phyloP scores from a whole-genome alignment of 2,888 invertebrate species.

The Dicycla oo region DNA sequence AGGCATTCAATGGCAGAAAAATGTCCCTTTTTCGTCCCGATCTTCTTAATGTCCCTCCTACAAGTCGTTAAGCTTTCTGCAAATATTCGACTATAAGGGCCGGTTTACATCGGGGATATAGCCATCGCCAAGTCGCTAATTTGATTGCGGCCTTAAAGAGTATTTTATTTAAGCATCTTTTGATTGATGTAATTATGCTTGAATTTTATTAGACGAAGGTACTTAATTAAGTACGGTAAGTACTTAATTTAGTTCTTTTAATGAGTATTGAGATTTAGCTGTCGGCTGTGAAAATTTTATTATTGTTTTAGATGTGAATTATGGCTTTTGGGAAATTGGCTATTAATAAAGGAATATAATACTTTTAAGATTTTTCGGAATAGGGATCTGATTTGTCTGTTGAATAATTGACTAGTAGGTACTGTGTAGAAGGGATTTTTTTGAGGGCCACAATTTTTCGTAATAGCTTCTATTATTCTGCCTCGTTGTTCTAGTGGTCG shows the following conservation, averaged over 20 bases:
- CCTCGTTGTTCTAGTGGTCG: no score
- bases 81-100: conserved; percentile 59
- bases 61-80: conserved; percentile 64
- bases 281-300: not conserved
- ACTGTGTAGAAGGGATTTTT: not conserved
- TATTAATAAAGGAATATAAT: no score
- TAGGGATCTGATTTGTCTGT: not conserved
- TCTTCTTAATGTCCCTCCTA: conserved; percentile 70
- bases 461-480: no score
- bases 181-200: conserved; percentile 52
- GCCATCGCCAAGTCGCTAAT: conserved; percentile 35
- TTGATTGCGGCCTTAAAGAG: conserved; percentile 41
- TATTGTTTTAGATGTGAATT: not conserved
- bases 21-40: conserved; percentile 67
- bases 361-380: no score
- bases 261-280: conserved; percentile 20
- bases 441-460: no score
- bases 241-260: conserved; percentile 29
- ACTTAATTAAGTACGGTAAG: conserved; percentile 25
- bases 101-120: conserved; percentile 22
- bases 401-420: no score
- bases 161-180: conserved; percentile 29
- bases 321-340: not conserved
- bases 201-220: conserved; percentile 44
- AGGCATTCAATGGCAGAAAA: conserved; percentile 73